Evolutionary conservation across 2,888 invertebrate genomes (phyloP).

Genomic region (Platycheirus rosarum): DNA sequence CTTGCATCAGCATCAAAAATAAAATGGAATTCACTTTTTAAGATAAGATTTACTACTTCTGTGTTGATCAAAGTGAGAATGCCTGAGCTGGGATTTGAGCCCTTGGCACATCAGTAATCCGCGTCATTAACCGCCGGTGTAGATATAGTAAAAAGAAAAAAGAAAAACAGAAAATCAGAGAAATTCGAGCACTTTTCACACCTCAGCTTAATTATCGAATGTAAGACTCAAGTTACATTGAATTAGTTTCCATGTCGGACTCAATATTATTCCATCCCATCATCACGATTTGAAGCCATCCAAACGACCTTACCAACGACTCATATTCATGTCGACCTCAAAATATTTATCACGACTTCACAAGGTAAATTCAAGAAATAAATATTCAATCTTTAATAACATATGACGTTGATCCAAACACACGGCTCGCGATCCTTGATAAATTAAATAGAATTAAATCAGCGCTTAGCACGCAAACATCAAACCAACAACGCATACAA

Average conservation of each 20-base stretch:
- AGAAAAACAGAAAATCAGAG: not conserved
- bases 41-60: too few species aligned
- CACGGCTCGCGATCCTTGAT: constrained; percentile 70
- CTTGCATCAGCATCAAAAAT: too few species aligned
- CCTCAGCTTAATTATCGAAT: not conserved
- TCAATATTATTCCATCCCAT: constrained; percentile 4
- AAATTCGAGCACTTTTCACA: not conserved
- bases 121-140: too few species aligned
- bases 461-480: constrained; percentile 76
- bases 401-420: constrained; percentile 64
- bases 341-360: constrained; percentile 43
- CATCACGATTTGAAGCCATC: constrained; percentile 43
- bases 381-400: constrained; percentile 45
- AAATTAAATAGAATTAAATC: constrained; percentile 77
- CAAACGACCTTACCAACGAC: constrained; percentile 10
- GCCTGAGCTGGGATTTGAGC: too few species aligned
- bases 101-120: too few species aligned
- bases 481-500: constrained; percentile 56
- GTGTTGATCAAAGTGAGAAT: too few species aligned
- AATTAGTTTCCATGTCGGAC: not conserved
- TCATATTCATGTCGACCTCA: constrained; percentile 3
- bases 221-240: constrained; percentile 26
- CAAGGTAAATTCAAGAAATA: constrained; percentile 66
- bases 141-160: too few species aligned
- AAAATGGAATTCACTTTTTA: too few species aligned